Evolutionary conservation across 2,113 vertebrate genomes (phyloP), one percentile per base, ranked within the genome.

Genomic region (Nettapus auritus): DNA sequence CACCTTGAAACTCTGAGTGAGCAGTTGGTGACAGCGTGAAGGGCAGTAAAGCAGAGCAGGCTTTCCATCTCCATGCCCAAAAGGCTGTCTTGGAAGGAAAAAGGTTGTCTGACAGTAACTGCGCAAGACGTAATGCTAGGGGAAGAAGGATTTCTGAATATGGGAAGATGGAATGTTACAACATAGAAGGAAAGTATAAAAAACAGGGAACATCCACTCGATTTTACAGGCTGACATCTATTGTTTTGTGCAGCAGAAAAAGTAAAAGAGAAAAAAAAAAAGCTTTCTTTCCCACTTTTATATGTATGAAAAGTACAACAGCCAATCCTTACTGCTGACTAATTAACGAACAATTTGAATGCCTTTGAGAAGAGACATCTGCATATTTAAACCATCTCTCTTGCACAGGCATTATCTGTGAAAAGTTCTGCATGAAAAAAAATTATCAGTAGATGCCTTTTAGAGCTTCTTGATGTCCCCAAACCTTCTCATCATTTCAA

Each of bases 271-370:
- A 10, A 29, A 36, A 53, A 60, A 73, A 91, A 82, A 82, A 1
- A 63, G 9, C 73, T 77, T 93, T 82, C 63, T 84, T 95, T 73
- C 57, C 78, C 64, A 80, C 64, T 95, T 95, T 90, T 90, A 73
- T 53, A 82, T 84, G 87, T 79, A 62, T 76, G 84, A 90, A 86
- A 86, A 89, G 73, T 79, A 84, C 31, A 81, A 68, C 36, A 95
- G 34, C 82, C 63, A 75, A 55, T 96, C 88, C 86, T 77, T 88
- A 92, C 89, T 90, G 88, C 57, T 83, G 95, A 78, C 68, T 95
- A 96, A 96, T 96, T 96, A 96, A 89, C 87, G 85, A 91, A 95
- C 87, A 82, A 93, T 95, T 95, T 93, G 89, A 95, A 95, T 88
- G 86, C 93, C 82, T 95, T 95, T 82, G 89, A 94, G 91, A 93